phyloP scores from a whole-genome alignment of 2,888 invertebrate genomes.

The Chrysodeixis includens region DNA sequence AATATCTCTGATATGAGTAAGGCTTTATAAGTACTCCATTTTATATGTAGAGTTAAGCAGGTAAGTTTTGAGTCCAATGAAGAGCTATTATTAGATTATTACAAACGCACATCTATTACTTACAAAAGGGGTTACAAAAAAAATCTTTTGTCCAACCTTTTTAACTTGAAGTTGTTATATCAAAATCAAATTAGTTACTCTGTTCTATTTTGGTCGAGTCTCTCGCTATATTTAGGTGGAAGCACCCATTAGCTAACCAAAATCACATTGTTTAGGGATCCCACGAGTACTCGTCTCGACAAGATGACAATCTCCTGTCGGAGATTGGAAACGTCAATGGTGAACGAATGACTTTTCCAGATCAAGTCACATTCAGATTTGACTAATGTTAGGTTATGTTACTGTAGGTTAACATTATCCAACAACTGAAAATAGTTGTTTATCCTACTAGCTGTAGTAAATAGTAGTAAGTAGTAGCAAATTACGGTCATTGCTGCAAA shows the following conservation, averaged over 20 bases:
- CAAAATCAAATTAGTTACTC: too few species aligned
- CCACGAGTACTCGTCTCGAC: neutral
- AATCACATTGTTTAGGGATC: conserved; percentile 1
- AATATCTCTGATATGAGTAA: neutral
- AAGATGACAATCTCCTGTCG: conserved; percentile 5
- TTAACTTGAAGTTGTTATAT: too few species aligned
- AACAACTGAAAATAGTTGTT: neutral
- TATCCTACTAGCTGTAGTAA: too few species aligned
- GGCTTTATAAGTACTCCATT: neutral
- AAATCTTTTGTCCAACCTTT: too few species aligned
- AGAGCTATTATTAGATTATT: too few species aligned
- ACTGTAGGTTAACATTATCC: neutral
- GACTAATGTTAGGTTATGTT: neutral
- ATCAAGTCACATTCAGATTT: neutral
- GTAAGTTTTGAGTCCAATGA: too few species aligned
- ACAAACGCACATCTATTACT: too few species aligned
- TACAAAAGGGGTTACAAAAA: too few species aligned
- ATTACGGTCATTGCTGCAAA: too few species aligned
- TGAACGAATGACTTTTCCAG: neutral
- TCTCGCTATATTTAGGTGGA: neutral
- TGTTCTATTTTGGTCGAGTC: too few species aligned
- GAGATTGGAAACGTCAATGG: conserved; percentile 7
- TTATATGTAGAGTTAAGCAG: neutral
- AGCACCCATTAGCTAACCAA: neutral
- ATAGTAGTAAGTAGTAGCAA: too few species aligned